Base-by-base conservation (phyloP, 2,888 invertebrate species). In the Drosophila dives region DNA sequence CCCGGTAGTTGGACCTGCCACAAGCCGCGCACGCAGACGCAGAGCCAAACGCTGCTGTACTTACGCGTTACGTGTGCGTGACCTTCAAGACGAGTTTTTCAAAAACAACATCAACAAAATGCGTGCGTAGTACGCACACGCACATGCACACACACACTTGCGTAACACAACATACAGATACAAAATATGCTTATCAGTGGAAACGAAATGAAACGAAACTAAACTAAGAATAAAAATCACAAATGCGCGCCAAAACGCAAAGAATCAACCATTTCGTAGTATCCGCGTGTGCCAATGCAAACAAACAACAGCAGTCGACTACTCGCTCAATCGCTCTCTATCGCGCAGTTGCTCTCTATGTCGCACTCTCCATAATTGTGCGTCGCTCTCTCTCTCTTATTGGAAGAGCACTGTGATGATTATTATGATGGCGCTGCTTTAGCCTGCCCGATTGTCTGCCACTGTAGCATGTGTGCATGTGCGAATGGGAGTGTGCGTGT, bases 41-140 rank as follows among this genome's bases (percentile, higher is more conserved):
- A 72, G 81, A 53, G 23, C 17, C 63, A 51, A 42, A 64, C 75
- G 64, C 61, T 78, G 81, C 83, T 86, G 83, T 86, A 83, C 83
- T 83, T 86, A 86, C 77, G 86, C 83, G 50, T 74, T 58, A 29
- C 60, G 68, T 59, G 64, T 72, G 78, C 53, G 79, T 87, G 87
- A 87, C 87, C 87, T 85, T 87, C 85, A 86, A 69, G 74, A 80
- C 82, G 61, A 83, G 81, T 80, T 83, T 77, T 75, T 62, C 64
- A 77, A 87, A 76, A 77, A 80, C 68, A 85, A 70, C 81, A 83
- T 76, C 67, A 72, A 69, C 64, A 68, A 66, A 42, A 69, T 68
- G 64, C 74, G 74, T 80, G 74, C 73, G 69, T 61, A 80, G 58
- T 79, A 59, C 72, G 75, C 70, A 68, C 68, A 55, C 38, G 26